These are phyloP conservation scores for Oasisia sp. DNA, from an alignment of 2,888 invertebrate genomes.

Conservation along the genomic window DNA sequence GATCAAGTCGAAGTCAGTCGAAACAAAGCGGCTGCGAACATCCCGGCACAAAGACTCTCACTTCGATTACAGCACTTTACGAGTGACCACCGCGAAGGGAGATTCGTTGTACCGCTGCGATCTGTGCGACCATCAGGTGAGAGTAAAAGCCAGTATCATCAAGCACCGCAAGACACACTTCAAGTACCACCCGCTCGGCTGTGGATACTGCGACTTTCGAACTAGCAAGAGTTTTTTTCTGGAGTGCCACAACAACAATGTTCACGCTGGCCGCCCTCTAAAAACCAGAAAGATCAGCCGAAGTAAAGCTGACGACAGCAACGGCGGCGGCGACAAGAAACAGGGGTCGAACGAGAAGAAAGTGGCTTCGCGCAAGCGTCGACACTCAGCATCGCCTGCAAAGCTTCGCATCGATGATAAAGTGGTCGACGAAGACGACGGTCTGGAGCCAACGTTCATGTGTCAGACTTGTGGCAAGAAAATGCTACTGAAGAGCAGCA, in stretches of 20 bases:
- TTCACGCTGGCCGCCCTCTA: not conserved
- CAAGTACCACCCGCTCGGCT: conserved; percentile 17
- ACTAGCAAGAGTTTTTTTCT: not conserved
- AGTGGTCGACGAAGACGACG: not conserved
- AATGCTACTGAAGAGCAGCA: not conserved
- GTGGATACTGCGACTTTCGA: not conserved
- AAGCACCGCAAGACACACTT: conserved; percentile 13
- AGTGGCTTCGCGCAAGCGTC: not conserved
- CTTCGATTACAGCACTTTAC: not conserved
- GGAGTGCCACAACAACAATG: not conserved
- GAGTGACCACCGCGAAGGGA: not conserved
- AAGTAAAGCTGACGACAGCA: not conserved
- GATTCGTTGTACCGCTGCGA: conserved; percentile 14
- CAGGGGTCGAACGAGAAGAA: not conserved
- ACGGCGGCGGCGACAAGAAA: not conserved
- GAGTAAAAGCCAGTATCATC: not conserved
- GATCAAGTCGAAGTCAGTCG: not conserved
- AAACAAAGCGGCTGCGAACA: not conserved
- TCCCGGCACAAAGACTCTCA: not conserved
- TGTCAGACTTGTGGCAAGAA: conserved; percentile 3
- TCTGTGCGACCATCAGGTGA: conserved; percentile 13
- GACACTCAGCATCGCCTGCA: not conserved
- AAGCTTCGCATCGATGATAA: not conserved
- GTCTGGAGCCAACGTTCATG: conserved; percentile 2
- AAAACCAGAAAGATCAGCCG: not conserved